Base-by-base conservation (phyloP, 2,888 invertebrate species). In the Sesamia inferens region DNA sequence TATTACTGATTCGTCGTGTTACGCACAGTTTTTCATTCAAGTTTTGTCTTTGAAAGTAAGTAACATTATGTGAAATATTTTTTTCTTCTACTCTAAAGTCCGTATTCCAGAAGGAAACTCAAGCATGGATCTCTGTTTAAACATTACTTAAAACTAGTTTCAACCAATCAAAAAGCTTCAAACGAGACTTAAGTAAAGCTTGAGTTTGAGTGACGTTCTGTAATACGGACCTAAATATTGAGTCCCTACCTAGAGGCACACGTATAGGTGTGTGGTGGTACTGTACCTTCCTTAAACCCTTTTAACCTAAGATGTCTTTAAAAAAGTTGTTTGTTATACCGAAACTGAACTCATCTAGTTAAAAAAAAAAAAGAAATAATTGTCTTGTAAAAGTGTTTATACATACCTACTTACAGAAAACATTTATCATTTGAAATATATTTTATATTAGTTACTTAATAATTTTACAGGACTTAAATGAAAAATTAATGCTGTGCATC, bases 1-100 rank as follows among this genome's bases (percentile, higher is more conserved):
- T 55, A 75, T 85, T 13, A 61, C 8, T 19, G 83, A 85, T 39
- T 81, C 83, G 14, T 77, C 76, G 10, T 65, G 42, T 76, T 83
- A 74, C 24, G 10, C 62, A 1, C 57, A 76, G 42, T 55, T 81
- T 84, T 82, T 82, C 47, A 81, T 65, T 73, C 74, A 80, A 59
- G 55, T 76, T 61, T 58, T 78, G 57, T 42, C 31, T 24, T n/a
- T 74, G 7, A 64, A 80, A 71, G 85, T 85, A 48, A 76, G 84
- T 79, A 13, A 2, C 0, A 10, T 24, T 19, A 11, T 11, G 13
- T 31, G 8, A 31, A 31, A 31, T 31, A n/a, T 31, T 31, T 31
- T 31, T 31, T 31, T 31, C 31, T 2, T 3, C 3, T 31, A 31
- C 31, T 31, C 31, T 31, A n/a, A n/a, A n/a, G n/a, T n/a, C n/a